Conservation (phyloP, 2,113 vertebrate species). For the Meleagris gallopavo region DNA sequence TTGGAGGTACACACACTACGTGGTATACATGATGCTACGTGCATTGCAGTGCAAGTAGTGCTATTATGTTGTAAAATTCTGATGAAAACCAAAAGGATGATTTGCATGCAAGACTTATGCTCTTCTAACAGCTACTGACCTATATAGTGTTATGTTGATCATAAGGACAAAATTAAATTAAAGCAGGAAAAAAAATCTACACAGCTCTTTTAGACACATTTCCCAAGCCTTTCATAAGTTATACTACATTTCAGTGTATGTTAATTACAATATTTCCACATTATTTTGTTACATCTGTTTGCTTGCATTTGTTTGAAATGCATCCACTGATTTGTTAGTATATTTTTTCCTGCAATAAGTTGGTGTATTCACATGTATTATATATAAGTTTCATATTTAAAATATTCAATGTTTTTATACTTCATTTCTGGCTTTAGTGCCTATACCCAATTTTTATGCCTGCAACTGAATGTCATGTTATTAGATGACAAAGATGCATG, state of each 20-base stretch:
- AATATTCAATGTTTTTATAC: neutral
- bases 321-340: neutral
- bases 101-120: too few species aligned
- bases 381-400: neutral
- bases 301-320: neutral
- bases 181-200: too few species aligned
- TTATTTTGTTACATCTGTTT: neutral
- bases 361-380: neutral
- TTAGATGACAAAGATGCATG: neutral
- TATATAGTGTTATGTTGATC: too few species aligned
- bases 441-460: neutral
- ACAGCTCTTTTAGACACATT: too few species aligned
- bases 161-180: too few species aligned
- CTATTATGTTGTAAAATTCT: too few species aligned
- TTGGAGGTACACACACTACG: too few species aligned
- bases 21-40: too few species aligned
- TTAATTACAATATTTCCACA: neutral
- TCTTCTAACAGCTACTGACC: too few species aligned
- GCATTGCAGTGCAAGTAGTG: too few species aligned
- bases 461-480: neutral
- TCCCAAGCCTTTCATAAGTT: neutral
- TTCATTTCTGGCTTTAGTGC: neutral
- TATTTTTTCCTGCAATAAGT: neutral
- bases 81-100: too few species aligned
- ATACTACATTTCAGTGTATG: neutral